Percentiles rank a stretch among this genome's conserved stretches.
phyloP scores from a whole-genome alignment of 1,140 invertebrate genomes.

The Gonioctena quinquepunctata region DNA sequence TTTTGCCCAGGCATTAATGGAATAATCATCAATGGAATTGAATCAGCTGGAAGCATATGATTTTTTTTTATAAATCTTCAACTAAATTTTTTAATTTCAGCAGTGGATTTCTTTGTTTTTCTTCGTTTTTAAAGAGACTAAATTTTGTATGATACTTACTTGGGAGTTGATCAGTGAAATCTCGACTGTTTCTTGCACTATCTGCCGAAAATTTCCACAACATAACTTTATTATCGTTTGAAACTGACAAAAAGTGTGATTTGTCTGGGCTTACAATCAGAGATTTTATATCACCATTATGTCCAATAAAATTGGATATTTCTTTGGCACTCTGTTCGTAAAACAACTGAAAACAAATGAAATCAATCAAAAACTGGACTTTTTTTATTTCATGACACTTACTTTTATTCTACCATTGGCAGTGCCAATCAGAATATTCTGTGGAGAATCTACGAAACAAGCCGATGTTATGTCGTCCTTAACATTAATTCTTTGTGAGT shows the following conservation, averaged over 20 bases:
- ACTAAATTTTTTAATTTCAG: too few species aligned
- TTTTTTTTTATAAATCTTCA: too few species aligned
- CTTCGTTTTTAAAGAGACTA: too few species aligned
- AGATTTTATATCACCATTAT: slow-evolving; percentile 20
- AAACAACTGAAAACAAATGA: slow-evolving; percentile 31
- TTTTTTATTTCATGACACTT: slow-evolving; percentile 15
- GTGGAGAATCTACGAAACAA: slow-evolving; percentile 34
- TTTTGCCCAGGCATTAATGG: neutral
- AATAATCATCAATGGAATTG: neutral
- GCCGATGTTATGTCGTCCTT: slow-evolving; percentile 30
- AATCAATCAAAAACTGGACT: slow-evolving; percentile 4
- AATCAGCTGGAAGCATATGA: too few species aligned
- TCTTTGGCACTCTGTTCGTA: slow-evolving; percentile 24
- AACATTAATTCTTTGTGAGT: slow-evolving; percentile 25
- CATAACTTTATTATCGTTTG: slow-evolving; percentile 25
- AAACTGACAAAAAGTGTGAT: slow-evolving; percentile 32
- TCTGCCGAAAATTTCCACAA: slow-evolving; percentile 29
- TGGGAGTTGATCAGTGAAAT: neutral
- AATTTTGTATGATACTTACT: neutral
- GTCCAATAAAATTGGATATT: slow-evolving; percentile 31
- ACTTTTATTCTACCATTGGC: slow-evolving; percentile 31
- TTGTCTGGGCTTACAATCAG: slow-evolving; percentile 27
- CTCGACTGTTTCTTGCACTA: slow-evolving; percentile 14
- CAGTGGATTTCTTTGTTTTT: too few species aligned
- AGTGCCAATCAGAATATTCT: slow-evolving; percentile 30